Evolutionary conservation across 2,113 vertebrate genomes (phyloP), one percentile per base, ranked within the genome.

Genomic region (Elachura formosa): DNA sequence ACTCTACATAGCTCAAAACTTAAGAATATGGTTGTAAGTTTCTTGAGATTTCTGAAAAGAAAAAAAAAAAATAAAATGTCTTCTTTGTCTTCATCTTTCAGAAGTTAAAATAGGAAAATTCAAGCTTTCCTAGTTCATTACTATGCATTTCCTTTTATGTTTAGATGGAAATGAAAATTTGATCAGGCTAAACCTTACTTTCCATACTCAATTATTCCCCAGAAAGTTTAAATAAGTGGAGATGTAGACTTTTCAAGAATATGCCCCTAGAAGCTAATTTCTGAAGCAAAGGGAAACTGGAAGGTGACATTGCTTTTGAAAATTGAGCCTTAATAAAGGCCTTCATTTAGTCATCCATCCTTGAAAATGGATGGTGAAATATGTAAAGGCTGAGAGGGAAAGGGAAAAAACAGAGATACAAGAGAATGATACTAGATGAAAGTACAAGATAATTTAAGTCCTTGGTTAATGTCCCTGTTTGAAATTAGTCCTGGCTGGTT

Each of bases 161-260:
- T 92, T 92, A 88, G 79, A 77, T 67, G 26, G 88, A 93, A 92
- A 90, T 93, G 81, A 96, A 95, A 96, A 67, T 93, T 92, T 93
- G 14, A 90, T 92, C 83, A 90, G 56, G 56, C 76, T 92, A 84
- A 95, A 81, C 87, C 84, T 92, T 92, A 87, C 48, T 92, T 87
- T 95, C 68, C 68, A 56, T 89, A 84, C 20, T 87, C 76, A 96
- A 78, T 93, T 94, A 91, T 92, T 93, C 56, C 83, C 56, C 55
- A 87, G 90, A 83, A 94, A 91, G 36, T 31, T 96, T 71, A 84
- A 95, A 84, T 80, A 83, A 93, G 75, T 85, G 28, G 77, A 92
- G 85, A 86, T 90, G 55, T 41, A 88, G 43, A 75, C 72, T 96
- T 96, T 94, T 96, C 5, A 12, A 90, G 63, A 96, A 77, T 78